A percentile compares a stretch with the other conserved stretches of the same genome.
phyloP scores from a whole-genome alignment of 2,797 vertebrate species.

The Limosa lapponica region DNA sequence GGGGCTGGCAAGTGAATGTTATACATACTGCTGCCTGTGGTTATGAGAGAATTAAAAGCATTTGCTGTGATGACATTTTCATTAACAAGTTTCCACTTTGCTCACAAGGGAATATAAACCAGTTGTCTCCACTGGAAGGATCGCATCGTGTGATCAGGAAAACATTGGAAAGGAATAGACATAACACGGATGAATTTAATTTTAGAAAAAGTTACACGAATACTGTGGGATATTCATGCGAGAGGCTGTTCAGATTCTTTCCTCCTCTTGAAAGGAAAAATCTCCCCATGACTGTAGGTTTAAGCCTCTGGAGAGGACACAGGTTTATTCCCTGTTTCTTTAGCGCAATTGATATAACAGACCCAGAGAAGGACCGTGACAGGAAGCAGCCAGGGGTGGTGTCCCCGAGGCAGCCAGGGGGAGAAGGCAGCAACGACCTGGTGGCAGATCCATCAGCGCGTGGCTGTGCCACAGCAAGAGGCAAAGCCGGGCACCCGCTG shows the following conservation, averaged over 20 bases:
- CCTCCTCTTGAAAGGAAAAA: conserved; percentile 16
- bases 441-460: neutral
- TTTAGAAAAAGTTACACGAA: conserved; percentile 59
- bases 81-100: conserved; percentile 74
- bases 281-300: neutral
- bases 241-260: conserved; percentile 31
- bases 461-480: neutral
- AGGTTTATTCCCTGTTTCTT: neutral
- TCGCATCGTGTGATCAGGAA: conserved; percentile 20
- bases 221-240: conserved; percentile 16
- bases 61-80: conserved; percentile 74
- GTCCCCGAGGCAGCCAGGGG: accelerated
- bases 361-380: neutral
- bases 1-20: conserved; percentile 66
- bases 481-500: accelerated
- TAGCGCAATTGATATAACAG: neutral
- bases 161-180: conserved; percentile 70
- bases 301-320: neutral
- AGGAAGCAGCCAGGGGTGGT: neutral
- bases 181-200: conserved; percentile 69
- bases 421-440: neutral
- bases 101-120: conserved; percentile 74
- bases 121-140: conserved; percentile 65
- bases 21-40: conserved; percentile 71
- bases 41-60: conserved; percentile 75